Base-by-base conservation (phyloP, 1,140 invertebrate genomes). In the Drosophila pectinifera region DNA sequence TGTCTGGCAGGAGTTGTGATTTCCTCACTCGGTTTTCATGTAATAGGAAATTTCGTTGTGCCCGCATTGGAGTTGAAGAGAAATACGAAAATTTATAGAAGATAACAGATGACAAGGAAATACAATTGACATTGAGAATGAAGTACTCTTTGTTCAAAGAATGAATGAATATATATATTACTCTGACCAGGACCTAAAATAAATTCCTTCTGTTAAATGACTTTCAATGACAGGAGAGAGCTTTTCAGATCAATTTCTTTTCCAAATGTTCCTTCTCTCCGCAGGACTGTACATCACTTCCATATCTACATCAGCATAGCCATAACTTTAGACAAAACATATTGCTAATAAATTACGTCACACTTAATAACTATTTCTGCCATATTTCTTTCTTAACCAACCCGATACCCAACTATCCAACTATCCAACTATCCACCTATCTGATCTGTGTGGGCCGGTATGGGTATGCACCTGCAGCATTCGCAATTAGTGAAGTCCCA, bases 401-500 rank as follows among this genome's bases (percentile, higher is more conserved):
- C n/a, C n/a, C n/a, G n/a, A n/a, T n/a, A n/a, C n/a, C n/a, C n/a
- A n/a, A n/a, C n/a, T 20, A 24, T 34, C 31, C 18, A 48, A 26
- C 34, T 20, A 51, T 24, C 31, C 49, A 34, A 31, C 28, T 14
- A 42, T 45, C 51, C 54, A 38, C 58, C 31, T 49, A 26, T 38
- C 16, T 53, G 49, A 61, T 65, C 16, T 38, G 41, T 24, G 11
- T 36, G 16, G 39, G 20, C 51, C 16, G 49, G 24, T 61, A 13
- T 58, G 16, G 36, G 22, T 57, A 13, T 51, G 36, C 20, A 18
- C 48, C 41, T 51, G 34, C 70, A 89, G 85, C 80, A 80, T 68
- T 89, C 84, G 63, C 85, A 89, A 81, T 80, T 89, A 84, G 84
- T 89, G 77, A 80, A 89, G 46, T 65, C 84, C 16, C 65, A 78